Evolutionary conservation across 2,888 invertebrate genomes (phyloP), one percentile per base, ranked within the genome.

Genomic region (Coelinius sp.): DNA sequence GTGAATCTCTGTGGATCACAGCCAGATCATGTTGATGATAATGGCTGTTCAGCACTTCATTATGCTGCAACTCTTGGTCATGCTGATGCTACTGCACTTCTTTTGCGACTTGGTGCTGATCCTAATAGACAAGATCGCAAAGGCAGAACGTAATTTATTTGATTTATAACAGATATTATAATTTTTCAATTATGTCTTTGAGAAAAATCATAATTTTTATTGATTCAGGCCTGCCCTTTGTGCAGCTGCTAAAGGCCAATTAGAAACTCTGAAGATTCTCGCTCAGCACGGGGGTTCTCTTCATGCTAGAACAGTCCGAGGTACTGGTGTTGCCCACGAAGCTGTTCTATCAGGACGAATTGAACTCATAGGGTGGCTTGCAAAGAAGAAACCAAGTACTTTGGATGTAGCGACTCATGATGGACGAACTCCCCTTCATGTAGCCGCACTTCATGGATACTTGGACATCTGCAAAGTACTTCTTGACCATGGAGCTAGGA

Each of bases 41-140:
- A 98, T 85, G 98, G 97, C 0, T 98, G 98, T 85, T 97, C 98
- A 0, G 95, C 99, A 0, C 88, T 99, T 25, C 99, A 99, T 88
- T 99, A 99, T 85, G 96, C 99, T 2, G 97, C 97, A 1, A 98
- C 98, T 0, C 89, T 98, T 66, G 98, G 98, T 0, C 98, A 99
- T 85, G 95, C 96, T 0, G 97, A 98, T 84, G 96, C 97, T 17
- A 97, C 97, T 0, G 93, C 95, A 2, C 90, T 96, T 2, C 89
- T 99, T 49, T 89, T 99, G n/a, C 93, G 94, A 74, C 93, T 95
- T 76, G 97, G 96, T 0, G 96, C 98, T 0, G 94, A 98, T 86
- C 93, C 97, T 0, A 97, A 98, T 88, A 91, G 97, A 14, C 97
- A 97, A 86, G 99, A 98, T 85, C 91, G 95, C 66, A 94, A 97